Conservation (phyloP, 2,888 invertebrate genomes). For the Hydroisotoma schaefferi region DNA sequence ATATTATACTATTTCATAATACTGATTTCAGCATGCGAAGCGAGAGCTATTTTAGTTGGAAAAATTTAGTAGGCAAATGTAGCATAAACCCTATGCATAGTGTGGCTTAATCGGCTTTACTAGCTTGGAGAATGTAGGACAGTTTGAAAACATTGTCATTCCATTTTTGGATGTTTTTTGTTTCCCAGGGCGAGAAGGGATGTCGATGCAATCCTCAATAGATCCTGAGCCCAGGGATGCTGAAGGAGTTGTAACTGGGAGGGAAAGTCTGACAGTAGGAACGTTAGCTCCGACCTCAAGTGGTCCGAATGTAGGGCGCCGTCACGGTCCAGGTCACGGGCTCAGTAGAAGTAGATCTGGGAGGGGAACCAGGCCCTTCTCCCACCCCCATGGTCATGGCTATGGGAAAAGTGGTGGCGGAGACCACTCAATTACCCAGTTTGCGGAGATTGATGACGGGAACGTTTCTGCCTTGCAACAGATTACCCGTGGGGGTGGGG, state of each 20-base stretch:
- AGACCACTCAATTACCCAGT: conserved; percentile 83
- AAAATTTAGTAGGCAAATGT: no score
- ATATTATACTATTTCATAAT: no score
- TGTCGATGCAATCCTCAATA: conserved; percentile 47
- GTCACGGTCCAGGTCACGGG: conserved; percentile 42
- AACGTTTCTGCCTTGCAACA: conserved; percentile 85
- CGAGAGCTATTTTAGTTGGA: no score
- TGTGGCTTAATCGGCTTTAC: no score
- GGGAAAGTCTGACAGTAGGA: conserved; percentile 5
- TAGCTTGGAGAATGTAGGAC: no score
- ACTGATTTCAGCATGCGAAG: no score
- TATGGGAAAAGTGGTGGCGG: conserved; percentile 51
- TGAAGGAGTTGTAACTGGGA: conserved; percentile 26
- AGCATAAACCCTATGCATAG: no score
- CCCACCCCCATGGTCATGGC: conserved; percentile 45
- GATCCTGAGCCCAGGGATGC: conserved; percentile 46
- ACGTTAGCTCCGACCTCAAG: conserved; percentile 21
- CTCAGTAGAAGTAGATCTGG: conserved; percentile 47
- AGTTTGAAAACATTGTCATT: no score
- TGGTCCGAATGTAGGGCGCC: conserved; percentile 40
- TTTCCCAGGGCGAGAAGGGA: conserved; percentile 38
- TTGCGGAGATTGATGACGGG: conserved; percentile 88
- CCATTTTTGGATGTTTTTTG: no score
- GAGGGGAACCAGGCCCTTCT: conserved; percentile 44
- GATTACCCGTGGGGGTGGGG: conserved; percentile 76